A percentile compares a stretch with the other conserved stretches of the same genome.
These are phyloP conservation scores for Tor tambroides DNA, from an alignment of 2,113 vertebrate species.

Conservation along the genomic window DNA sequence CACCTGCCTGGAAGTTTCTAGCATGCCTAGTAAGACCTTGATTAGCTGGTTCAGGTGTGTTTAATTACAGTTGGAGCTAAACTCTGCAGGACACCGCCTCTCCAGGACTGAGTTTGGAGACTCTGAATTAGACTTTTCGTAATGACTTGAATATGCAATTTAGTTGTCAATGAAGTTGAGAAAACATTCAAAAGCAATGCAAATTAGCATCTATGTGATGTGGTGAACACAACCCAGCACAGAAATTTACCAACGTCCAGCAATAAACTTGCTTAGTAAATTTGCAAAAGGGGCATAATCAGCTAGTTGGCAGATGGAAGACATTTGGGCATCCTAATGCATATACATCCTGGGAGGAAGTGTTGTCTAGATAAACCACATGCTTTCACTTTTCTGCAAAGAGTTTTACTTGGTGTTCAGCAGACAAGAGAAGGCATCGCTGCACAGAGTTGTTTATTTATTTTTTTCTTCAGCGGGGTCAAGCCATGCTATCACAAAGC, in stretches of 20 bases:
- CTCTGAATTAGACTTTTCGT: neutral
- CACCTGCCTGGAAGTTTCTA: too few relatives aligned
- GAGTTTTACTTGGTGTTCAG: neutral
- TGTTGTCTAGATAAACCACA: conserved; percentile 49
- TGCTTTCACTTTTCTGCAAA: conserved; percentile 1
- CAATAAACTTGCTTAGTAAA: neutral
- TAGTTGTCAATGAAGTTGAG: neutral
- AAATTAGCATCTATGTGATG: neutral
- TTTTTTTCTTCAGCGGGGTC: conserved; percentile 42
- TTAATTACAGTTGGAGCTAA: too few relatives aligned
- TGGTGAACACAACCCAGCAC: neutral
- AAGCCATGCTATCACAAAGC: conserved; percentile 32
- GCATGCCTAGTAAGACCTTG: too few relatives aligned
- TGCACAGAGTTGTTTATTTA: conserved; percentile 46
- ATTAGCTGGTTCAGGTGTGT: too few relatives aligned
- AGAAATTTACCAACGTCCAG: neutral
- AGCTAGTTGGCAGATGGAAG: neutral
- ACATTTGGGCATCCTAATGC: neutral
- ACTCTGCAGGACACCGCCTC: too few relatives aligned
- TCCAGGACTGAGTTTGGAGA: too few relatives aligned
- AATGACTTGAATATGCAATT: neutral
- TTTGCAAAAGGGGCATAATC: neutral
- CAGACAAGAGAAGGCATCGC: neutral
- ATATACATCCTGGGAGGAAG: neutral
- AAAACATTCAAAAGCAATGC: neutral